Base-by-base conservation (phyloP, 1,140 invertebrate species). In the Notospermus geniculatus region DNA sequence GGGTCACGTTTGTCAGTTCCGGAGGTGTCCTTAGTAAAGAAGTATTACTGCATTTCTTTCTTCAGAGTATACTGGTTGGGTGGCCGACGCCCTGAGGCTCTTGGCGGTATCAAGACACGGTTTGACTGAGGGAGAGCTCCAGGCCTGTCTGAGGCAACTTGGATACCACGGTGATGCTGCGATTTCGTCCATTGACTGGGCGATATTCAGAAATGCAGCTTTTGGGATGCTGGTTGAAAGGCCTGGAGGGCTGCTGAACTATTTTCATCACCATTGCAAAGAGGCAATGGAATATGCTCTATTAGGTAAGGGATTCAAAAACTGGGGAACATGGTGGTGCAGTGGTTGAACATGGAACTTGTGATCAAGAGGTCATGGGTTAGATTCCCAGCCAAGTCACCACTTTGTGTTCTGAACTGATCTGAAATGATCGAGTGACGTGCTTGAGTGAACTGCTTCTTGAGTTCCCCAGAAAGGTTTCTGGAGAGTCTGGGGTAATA, bases 1-100 rank as follows among this genome's bases (percentile, higher is more conserved):
- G n/a, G n/a, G n/a, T n/a, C n/a, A n/a, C n/a, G n/a, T n/a, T n/a
- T n/a, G n/a, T n/a, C n/a, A n/a, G n/a, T n/a, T n/a, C n/a, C n/a
- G n/a, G n/a, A n/a, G n/a, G n/a, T n/a, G n/a, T n/a, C n/a, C n/a
- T n/a, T n/a, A n/a, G 29, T 2, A 27, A 63, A 25, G 50, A 57
- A 11, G 5, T 58, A 55, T 11, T 9, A 43, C 9, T 43, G 11
- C 27, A 52, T 50, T 27, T 5, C n/a, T 27, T 53, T 45, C 58
- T 68, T 9, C 62, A 77, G 76, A 72, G 45, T 69, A 68, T 57
- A 62, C 69, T 28, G 79, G 79, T 22, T 81, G 79, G 79, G 69
- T 81, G 13, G 70, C 73, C 9, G 77, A 79, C 55, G 68, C 71
- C 9, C 66, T 81, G 7, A 73, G 77, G 50, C 65, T 81, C 22